These are phyloP conservation scores for Arctocebus calabarensis DNA, from an alignment of 2,797 vertebrate genomes.

Conservation along the genomic window DNA sequence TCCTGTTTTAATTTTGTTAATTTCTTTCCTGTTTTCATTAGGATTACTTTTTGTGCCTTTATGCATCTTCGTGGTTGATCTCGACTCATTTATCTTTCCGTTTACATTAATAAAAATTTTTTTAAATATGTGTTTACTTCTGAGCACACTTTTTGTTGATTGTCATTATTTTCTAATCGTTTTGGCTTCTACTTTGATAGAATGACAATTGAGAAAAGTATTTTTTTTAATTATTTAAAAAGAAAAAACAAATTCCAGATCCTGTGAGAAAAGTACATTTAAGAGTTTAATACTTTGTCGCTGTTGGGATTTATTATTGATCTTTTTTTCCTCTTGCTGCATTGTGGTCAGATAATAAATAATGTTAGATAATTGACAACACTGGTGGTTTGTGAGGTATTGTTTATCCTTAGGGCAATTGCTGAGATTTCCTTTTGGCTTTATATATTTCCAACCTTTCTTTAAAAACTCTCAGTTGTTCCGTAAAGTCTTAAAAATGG, in stretches of 20 bases:
- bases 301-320: not conserved
- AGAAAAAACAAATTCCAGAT: not conserved
- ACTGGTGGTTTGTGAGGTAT: not conserved
- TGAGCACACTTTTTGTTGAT: constrained; percentile 9
- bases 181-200: constrained; percentile 33
- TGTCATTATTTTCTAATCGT: constrained; percentile 7
- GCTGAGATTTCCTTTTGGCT: constrained; percentile 26
- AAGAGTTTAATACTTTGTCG: not conserved
- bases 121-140: constrained; percentile 14
- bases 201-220: not conserved
- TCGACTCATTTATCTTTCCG: not conserved
- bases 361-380: not conserved
- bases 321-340: not conserved
- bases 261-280: not conserved
- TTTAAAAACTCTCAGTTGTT: not conserved
- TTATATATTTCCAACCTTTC: not conserved
- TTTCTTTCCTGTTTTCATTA: not conserved
- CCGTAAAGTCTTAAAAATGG: not conserved
- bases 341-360: not conserved
- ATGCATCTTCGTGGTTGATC: not conserved
- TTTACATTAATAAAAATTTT: constrained; percentile 4
- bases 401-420: not conserved
- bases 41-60: not conserved
- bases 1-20: not conserved
- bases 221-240: not conserved